Base-by-base conservation (phyloP, 2,797 vertebrate genomes). In the Melopsittacus undulatus region DNA sequence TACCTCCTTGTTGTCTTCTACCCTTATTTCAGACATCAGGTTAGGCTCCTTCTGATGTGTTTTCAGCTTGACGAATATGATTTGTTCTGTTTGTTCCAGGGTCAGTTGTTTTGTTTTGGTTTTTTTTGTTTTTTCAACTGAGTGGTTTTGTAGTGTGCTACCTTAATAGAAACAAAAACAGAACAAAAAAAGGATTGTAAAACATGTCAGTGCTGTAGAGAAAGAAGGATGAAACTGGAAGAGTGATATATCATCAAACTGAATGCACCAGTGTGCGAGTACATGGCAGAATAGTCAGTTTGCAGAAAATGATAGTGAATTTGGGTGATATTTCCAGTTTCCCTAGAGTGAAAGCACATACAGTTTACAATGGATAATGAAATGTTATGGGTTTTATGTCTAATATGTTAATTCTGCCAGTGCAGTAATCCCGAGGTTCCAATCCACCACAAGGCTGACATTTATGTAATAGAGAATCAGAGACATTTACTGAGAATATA, bases 361-460 rank as follows among this genome's bases (percentile, higher is more conserved):
- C 11, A 27, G 17, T 92, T 95, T 90, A 68, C 48, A 57, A 17
- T 67, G 52, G 81, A 85, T 95, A 94, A 95, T 92, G 80, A 95
- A 92, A 95, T 59, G 85, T 91, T 96, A 93, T 18, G 64, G n/a
- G 7, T 78, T 93, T 94, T 90, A 85, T 69, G 64, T 87, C 66
- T 88, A 59, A 92, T 87, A 68, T 1, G 5, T 94, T 94, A 95
- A 90, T 95, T 95, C 75, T 96, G 81, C 72, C 57, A 52, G 49
- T 66, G 80, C 56, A 62, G 63, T 89, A 94, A 91, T 94, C 92
- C 91, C 6, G 0, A 88, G 83, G 70, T 89, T 95, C 63, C 90
- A 87, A 75, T 95, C 67, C 62, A 87, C 49, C 3, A 13, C 59
- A 68, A 74, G 57, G 73, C 68, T 91, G 94, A 82, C 90, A 69